Conservation (phyloP, 1,140 invertebrate genomes). For the Conus ventricosus region DNA sequence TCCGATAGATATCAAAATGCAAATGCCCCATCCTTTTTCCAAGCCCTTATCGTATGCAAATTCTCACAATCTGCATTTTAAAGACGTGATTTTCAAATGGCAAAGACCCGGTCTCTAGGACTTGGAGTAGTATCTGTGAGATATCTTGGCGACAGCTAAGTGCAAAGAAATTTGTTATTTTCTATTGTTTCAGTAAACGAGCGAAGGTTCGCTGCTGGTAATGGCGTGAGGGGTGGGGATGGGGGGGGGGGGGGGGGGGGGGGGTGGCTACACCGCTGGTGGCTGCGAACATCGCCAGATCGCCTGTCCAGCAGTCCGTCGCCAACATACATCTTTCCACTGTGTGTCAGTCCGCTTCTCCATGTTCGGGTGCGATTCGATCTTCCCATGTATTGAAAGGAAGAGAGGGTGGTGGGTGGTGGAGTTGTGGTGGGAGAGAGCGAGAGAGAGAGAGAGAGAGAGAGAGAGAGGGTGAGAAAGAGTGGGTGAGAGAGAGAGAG, state of each 20-base stretch:
- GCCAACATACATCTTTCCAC: background rate
- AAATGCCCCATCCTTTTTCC: background rate
- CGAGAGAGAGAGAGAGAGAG: no score
- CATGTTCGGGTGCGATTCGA: background rate
- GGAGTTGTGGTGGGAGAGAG: no score
- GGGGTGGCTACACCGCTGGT: background rate
- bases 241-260: background rate
- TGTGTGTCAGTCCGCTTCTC: background rate
- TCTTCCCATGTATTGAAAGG: background rate
- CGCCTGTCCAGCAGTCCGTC: background rate
- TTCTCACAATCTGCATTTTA: slow-evolving; percentile 1
- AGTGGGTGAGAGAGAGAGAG: no score
- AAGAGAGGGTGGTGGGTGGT: no score
- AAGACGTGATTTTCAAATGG: background rate
- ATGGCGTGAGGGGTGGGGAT: background rate
- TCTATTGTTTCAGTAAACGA: background rate
- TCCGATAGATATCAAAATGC: slow-evolving; percentile 1
- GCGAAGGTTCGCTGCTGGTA: background rate
- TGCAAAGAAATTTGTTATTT: slow-evolving; percentile 11
- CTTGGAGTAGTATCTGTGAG: background rate
- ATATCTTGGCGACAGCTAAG: slow-evolving; percentile 2
- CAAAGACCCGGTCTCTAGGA: background rate
- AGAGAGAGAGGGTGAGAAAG: no score
- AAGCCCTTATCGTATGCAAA: background rate
- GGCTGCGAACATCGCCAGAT: background rate